phyloP scores from a whole-genome alignment of 2,888 invertebrate species.

The Rhingia campestris region DNA sequence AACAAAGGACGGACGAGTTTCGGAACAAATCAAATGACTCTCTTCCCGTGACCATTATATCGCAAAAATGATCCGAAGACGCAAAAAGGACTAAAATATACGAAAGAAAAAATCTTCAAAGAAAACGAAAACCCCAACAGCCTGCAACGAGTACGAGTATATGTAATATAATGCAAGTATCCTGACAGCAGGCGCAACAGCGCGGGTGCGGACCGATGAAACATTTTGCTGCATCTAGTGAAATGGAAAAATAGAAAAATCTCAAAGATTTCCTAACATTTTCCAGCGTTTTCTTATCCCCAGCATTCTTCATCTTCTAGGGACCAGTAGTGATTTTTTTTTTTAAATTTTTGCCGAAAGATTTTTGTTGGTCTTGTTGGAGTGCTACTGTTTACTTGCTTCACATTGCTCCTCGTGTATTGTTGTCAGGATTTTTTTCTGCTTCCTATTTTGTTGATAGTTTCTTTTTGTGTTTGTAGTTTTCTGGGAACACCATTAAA shows the following conservation, averaged over 20 bases:
- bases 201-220: background rate
- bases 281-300: conserved; percentile 35
- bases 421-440: conserved; percentile 23
- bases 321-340: conserved; percentile 50
- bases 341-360: conserved; percentile 17
- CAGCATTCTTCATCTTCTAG: conserved; percentile 14
- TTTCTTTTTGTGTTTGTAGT: conserved; percentile 60
- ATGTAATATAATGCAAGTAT: conserved; percentile 35
- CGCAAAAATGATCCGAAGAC: conserved; percentile 62
- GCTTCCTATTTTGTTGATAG: conserved; percentile 9
- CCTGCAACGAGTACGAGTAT: conserved; percentile 24
- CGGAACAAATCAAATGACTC: conserved; percentile 73
- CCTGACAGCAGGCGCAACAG: conserved; percentile 1
- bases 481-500: conserved; percentile 70
- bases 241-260: conserved; percentile 69
- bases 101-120: conserved; percentile 2
- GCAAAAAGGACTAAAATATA: conserved; percentile 16
- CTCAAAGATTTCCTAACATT: conserved; percentile 60
- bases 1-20: conserved; percentile 69
- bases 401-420: conserved; percentile 49
- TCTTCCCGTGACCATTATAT: conserved; percentile 73
- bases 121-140: conserved; percentile 11
- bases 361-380: conserved; percentile 7
- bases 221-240: conserved; percentile 67
- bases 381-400: conserved; percentile 58